Base-by-base conservation (phyloP, 2,113 vertebrate species). In the Pachyramphus minor region DNA sequence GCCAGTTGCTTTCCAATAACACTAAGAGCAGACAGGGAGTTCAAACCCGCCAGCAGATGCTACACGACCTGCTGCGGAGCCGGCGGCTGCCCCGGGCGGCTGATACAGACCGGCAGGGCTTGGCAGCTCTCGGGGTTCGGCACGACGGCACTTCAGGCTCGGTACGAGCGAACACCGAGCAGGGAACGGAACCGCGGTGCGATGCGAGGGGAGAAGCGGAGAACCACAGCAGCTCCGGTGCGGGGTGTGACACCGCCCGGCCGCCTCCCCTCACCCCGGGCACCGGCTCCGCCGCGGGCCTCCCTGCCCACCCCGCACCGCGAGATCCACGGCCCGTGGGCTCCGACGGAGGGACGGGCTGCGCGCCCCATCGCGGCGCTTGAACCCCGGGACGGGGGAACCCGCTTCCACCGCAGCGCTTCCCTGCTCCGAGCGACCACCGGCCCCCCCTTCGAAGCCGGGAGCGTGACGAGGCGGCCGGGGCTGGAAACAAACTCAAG, bases 1-100 rank as follows among this genome's bases (percentile, higher is more conserved):
- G 87, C 83, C 75, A 64, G 83, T 66, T 50, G 96, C 95, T 96
- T 94, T 92, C 87, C 52, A 94, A 59, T 49, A 92, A 84, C 90
- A 88, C 83, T 31, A 28, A 14, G 30, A 69, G 71, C 94, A 66
- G 77, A 53, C 87, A 59, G 66, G 12, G 52, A 30, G 63, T 35
- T 80, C 86, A 13, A 31, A 28, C 42, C 1, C 44, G 28, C 42
- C 87, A 52, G 80, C 87, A 45, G 66, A 80, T 20, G 58, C 85
- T 69, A 4, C 42, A 27, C 42, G 44, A 60, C 4, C 5, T 6
- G 58, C 89, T 8, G 55, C 47, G 52, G 60, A n/a, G 55, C 47
- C 27, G 17, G 14, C 58, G 18, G 53, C n/a, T 8, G 42, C 41
- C 55, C 53, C 9, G 80, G 66, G 49, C 56, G 30, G 8, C 59